phyloP scores from a whole-genome alignment of 2,113 vertebrate species.

The Percopsis transmontana region DNA sequence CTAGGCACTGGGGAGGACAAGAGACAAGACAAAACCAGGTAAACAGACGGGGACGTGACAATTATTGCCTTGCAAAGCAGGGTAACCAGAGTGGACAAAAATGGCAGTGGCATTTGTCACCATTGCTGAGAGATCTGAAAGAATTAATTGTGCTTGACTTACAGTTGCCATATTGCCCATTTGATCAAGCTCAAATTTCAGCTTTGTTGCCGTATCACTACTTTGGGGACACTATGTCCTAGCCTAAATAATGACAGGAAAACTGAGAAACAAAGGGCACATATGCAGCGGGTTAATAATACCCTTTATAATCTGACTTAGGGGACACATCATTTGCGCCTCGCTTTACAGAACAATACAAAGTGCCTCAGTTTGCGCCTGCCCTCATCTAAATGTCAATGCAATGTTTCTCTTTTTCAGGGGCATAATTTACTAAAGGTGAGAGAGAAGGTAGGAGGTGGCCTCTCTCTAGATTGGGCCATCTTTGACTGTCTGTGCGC shows the following conservation, averaged over 20 bases:
- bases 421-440: slow-evolving; percentile 5
- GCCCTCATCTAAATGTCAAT: slow-evolving; percentile 39
- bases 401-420: slow-evolving; percentile 33
- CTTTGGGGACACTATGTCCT: slow-evolving; percentile 4
- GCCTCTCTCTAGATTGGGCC: slow-evolving; percentile 43
- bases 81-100: slow-evolving; percentile 15
- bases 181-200: slow-evolving; percentile 26
- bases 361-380: slow-evolving; percentile 21
- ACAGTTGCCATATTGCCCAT: slow-evolving; percentile 10
- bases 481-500: slow-evolving; percentile 53
- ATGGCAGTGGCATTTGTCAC: slow-evolving; percentile 5
- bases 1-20: no score
- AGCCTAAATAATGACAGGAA: slow-evolving; percentile 37
- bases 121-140: slow-evolving; percentile 6
- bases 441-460: slow-evolving; percentile 4
- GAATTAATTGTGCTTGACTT: slow-evolving; percentile 8
- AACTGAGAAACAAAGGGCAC: slow-evolving; percentile 22
- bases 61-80: neutral
- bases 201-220: slow-evolving; percentile 1
- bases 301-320: slow-evolving; percentile 41
- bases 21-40: no score
- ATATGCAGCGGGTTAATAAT: slow-evolving; percentile 48
- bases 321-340: slow-evolving; percentile 48
- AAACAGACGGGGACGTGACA: no score
- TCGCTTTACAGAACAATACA: slow-evolving; percentile 33